Percentiles rank a stretch among this genome's conserved stretches.
Conservation (phyloP, 2,113 vertebrate genomes). For the Sylvia atricapilla region DNA sequence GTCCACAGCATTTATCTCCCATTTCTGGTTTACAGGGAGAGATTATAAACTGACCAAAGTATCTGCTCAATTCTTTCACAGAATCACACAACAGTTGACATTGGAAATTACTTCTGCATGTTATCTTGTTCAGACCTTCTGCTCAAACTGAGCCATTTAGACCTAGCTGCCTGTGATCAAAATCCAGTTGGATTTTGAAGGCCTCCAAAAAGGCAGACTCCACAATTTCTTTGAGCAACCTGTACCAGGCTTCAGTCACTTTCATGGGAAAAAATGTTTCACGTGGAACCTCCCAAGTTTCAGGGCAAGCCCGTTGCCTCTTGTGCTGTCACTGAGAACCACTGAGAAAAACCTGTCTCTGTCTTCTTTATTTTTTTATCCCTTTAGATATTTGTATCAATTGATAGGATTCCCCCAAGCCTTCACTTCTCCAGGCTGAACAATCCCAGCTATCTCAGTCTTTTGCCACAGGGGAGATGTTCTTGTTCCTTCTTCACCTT, state of each 20-base stretch:
- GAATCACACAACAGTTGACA: not conserved
- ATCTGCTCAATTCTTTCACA: not conserved
- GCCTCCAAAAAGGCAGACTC: not conserved
- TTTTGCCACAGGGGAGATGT: not conserved
- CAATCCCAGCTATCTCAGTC: not conserved
- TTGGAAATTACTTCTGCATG: not conserved
- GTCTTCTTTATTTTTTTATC: not conserved
- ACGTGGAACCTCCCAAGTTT: not conserved
- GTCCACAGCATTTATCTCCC: not conserved
- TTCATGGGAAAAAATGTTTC: not conserved
- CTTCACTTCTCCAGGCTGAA: not conserved
- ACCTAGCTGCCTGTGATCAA: not conserved
- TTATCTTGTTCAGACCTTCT: not conserved
- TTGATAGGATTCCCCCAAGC: fast-evolving
- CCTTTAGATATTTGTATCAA: not conserved
- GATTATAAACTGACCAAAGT: not conserved
- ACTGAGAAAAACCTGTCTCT: not conserved
- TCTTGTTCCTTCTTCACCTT: not conserved
- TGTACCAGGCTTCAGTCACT: not conserved
- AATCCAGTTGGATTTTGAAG: not conserved
- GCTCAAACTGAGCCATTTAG: not conserved
- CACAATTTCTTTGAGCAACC: not conserved
- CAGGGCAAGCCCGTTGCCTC: not conserved
- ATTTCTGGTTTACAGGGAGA: not conserved
- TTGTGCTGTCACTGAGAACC: not conserved